These are phyloP conservation scores for Copidosoma aretas DNA, from an alignment of 2,888 invertebrate species.

Conservation along the genomic window DNA sequence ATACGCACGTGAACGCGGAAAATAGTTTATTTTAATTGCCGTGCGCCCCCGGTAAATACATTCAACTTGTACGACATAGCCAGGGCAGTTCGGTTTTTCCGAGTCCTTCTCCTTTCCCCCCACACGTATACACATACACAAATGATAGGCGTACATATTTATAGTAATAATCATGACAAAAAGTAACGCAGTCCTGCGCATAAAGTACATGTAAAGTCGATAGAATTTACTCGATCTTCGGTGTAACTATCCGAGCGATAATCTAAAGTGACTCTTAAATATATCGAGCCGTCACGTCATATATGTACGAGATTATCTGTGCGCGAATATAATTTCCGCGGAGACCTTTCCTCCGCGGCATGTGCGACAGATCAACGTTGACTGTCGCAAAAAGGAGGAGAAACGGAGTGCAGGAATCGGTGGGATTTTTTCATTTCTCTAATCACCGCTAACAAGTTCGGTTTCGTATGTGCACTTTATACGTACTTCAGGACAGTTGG, in stretches of 20 bases:
- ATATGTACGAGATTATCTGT: slow-evolving; percentile 18
- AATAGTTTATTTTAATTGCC: slow-evolving; percentile 20
- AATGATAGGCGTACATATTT: no score
- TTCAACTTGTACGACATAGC: slow-evolving; percentile 1
- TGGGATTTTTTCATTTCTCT: slow-evolving; percentile 12
- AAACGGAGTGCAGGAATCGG: no score
- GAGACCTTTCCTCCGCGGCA: not conserved
- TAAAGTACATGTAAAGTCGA: not conserved
- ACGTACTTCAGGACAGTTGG: not conserved
- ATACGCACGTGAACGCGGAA: not conserved
- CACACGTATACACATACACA: not conserved
- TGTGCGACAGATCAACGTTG: not conserved
- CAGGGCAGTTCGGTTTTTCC: slow-evolving; percentile 6
- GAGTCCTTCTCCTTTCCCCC: not conserved
- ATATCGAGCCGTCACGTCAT: slow-evolving; percentile 2
- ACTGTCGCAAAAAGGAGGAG: no score
- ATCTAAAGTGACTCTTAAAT: slow-evolving; percentile 28
- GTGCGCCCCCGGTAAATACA: slow-evolving; percentile 8
- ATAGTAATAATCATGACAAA: slow-evolving; percentile 9
- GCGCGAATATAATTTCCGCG: slow-evolving; percentile 1
- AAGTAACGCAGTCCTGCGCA: slow-evolving; percentile 1
- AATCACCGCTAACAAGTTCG: slow-evolving; percentile 33
- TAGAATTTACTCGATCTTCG: slow-evolving; percentile 10
- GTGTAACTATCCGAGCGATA: slow-evolving; percentile 18
- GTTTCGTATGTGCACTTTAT: slow-evolving; percentile 30